These are phyloP conservation scores for Xiphydria camelus DNA, from an alignment of 2,888 invertebrate genomes.

Conservation along the genomic window DNA sequence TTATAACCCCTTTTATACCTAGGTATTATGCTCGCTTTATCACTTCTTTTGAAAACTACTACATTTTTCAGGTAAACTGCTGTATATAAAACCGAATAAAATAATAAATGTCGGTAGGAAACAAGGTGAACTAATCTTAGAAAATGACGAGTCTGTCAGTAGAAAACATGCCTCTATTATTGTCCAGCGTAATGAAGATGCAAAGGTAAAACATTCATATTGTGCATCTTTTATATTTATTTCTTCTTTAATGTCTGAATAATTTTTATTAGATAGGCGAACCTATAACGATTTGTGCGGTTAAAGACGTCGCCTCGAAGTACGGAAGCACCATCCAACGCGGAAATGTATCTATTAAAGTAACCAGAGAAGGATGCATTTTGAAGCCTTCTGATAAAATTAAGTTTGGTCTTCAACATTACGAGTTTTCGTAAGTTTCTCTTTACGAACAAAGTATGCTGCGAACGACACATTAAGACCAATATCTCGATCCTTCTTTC, in stretches of 20 bases:
- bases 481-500: neutral
- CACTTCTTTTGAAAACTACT: too few relatives aligned
- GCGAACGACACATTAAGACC: neutral
- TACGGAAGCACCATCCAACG: neutral
- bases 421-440: neutral
- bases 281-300: neutral
- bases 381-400: neutral
- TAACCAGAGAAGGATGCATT: neutral
- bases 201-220: neutral
- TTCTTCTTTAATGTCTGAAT: neutral
- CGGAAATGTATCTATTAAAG: neutral
- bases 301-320: neutral
- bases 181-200: neutral
- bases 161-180: neutral
- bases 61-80: neutral
- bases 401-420: neutral
- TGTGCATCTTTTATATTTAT: neutral
- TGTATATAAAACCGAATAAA: neutral
- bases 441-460: neutral
- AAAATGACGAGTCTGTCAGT: neutral
- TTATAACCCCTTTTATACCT: too few relatives aligned
- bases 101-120: neutral
- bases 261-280: neutral
- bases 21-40: too few relatives aligned
- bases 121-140: neutral